Evolutionary conservation across 2,888 invertebrate genomes (phyloP).

Genomic region (Ectobius pallidus): DNA sequence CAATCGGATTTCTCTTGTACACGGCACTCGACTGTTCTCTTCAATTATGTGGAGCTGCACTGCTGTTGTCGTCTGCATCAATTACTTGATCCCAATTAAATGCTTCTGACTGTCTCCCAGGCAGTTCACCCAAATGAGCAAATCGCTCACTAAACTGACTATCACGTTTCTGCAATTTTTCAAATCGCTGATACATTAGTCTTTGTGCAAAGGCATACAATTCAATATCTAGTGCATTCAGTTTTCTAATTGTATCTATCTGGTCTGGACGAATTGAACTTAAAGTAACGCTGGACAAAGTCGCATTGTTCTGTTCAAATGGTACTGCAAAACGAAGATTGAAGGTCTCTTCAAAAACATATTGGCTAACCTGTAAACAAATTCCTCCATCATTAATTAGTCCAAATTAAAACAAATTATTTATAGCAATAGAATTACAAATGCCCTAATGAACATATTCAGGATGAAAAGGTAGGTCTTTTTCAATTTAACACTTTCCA

Average conservation of each 20-base stretch:
- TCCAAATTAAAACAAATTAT: no score
- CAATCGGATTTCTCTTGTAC: no score
- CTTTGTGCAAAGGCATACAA: constrained; percentile 92
- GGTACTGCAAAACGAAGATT: constrained; percentile 87
- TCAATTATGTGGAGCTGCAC: constrained; percentile 28
- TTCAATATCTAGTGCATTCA: constrained; percentile 90
- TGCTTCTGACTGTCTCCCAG: constrained; percentile 74
- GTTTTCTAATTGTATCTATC: constrained; percentile 73
- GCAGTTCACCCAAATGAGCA: constrained; percentile 82
- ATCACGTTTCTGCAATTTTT: constrained; percentile 79
- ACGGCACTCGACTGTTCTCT: no score
- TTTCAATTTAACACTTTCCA: no score
- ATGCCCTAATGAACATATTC: no score
- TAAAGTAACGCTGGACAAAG: constrained; percentile 82
- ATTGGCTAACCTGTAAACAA: constrained; percentile 75
- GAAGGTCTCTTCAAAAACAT: constrained; percentile 94
- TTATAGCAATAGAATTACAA: no score
- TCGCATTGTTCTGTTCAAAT: constrained; percentile 91
- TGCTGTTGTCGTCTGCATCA: constrained; percentile 40
- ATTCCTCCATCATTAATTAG: no score
- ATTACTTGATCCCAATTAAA: constrained; percentile 72
- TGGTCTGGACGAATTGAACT: constrained; percentile 77
- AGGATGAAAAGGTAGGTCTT: no score
- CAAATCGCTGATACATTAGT: constrained; percentile 80
- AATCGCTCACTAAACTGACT: constrained; percentile 82